A percentile compares a stretch with the other conserved stretches of the same genome.
These are phyloP conservation scores for Melieria crassipennis DNA, from an alignment of 2,888 invertebrate genomes.

Conservation along the genomic window DNA sequence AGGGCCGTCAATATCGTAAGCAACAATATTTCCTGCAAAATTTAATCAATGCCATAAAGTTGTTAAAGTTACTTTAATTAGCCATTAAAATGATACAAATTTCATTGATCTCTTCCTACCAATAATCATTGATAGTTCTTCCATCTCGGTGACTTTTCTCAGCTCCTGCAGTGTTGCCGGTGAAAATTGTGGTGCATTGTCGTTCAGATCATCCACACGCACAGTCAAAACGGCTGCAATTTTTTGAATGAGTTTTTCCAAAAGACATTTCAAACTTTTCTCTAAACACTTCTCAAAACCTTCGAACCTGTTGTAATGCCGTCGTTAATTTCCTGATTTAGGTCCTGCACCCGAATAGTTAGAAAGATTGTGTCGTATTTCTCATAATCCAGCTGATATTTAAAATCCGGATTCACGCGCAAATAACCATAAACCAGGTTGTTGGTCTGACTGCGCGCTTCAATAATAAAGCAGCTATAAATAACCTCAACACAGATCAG, in stretches of 20 bases:
- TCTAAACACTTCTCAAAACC: background rate
- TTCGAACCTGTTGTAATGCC: conserved; percentile 67
- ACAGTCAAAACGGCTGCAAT: conserved; percentile 69
- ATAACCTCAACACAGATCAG: background rate
- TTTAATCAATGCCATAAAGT: background rate
- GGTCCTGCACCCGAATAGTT: conserved; percentile 68
- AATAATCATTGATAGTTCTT: conserved; percentile 66
- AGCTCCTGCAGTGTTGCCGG: conserved; percentile 64
- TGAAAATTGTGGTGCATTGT: conserved; percentile 71
- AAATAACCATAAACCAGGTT: conserved; percentile 47
- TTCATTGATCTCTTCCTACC: conserved; percentile 57
- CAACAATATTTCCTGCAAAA: conserved; percentile 65
- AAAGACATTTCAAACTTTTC: too few relatives aligned
- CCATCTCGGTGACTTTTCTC: conserved; percentile 69
- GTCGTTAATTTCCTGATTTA: conserved; percentile 67
- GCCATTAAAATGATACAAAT: background rate
- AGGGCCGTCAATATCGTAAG: conserved; percentile 72
- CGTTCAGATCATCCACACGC: conserved; percentile 72
- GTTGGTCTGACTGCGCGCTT: conserved; percentile 34
- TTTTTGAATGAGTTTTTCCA: background rate
- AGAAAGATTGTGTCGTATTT: conserved; percentile 71
- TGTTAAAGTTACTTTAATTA: background rate
- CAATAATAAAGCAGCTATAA: conserved; percentile 56
- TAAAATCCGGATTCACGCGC: conserved; percentile 45
- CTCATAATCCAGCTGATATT: conserved; percentile 70